phyloP scores from a whole-genome alignment of 2,113 vertebrate species.

The Lucifuga dentata region DNA sequence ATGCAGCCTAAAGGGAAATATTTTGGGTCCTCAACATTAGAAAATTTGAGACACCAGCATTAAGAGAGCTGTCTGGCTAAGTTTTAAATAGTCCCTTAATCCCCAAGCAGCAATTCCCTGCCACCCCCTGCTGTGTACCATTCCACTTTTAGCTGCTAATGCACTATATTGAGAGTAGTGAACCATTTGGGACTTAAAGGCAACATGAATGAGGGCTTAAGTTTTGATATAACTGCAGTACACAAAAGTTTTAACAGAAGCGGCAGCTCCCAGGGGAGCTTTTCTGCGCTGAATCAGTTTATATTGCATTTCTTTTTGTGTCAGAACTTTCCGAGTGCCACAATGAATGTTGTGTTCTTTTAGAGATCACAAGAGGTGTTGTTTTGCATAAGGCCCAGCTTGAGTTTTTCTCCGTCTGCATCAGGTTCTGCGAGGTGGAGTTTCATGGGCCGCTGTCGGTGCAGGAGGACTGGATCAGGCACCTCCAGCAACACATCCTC shows the following conservation, averaged over 20 bases:
- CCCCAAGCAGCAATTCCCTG: slow-evolving; percentile 30
- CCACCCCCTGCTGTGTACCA: not conserved
- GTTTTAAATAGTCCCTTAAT: slow-evolving; percentile 52
- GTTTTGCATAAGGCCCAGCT: not conserved
- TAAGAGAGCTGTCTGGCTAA: slow-evolving; percentile 18
- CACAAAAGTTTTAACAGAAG: slow-evolving; percentile 1
- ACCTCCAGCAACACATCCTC: slow-evolving; percentile 96
- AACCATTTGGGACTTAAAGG: slow-evolving; percentile 57
- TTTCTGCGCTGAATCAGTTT: slow-evolving; percentile 4
- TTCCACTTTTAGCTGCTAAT: slow-evolving; percentile 45
- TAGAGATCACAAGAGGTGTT: not conserved
- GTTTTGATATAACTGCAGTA: slow-evolving; percentile 35
- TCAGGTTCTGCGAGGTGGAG: slow-evolving; percentile 96
- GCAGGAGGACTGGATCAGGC: slow-evolving; percentile 96
- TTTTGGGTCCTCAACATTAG: slow-evolving; percentile 3
- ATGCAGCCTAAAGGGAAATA: too few species aligned
- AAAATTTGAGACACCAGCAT: slow-evolving; percentile 6
- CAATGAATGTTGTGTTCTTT: not conserved
- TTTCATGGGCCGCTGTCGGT: slow-evolving; percentile 95
- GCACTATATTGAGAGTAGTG: slow-evolving; percentile 39
- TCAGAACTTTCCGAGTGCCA: too few species aligned
- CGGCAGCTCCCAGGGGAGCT: slow-evolving; percentile 13
- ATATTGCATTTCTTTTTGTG: slow-evolving; percentile 19
- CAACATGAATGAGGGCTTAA: slow-evolving; percentile 35
- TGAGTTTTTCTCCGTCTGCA: not conserved